A percentile compares a stretch with the other conserved stretches of the same genome.
Evolutionary conservation across 2,888 invertebrate genomes (phyloP).

Genomic region (Amaurobius ferox): DNA sequence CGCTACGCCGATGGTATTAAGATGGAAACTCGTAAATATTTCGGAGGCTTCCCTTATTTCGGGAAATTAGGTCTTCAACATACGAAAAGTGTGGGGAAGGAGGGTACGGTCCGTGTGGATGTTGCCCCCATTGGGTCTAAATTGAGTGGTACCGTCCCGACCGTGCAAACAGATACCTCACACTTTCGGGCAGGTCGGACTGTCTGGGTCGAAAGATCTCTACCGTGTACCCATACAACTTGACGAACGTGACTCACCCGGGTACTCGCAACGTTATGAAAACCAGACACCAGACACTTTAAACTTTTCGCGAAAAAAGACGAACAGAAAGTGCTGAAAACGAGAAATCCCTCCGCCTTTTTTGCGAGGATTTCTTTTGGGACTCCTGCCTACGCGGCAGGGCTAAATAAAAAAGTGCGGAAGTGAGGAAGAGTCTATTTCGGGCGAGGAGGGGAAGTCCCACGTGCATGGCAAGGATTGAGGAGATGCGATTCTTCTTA

Average conservation of each 20-base stretch:
- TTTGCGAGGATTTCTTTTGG: neutral
- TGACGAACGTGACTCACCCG: neutral
- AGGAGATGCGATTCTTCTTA: neutral
- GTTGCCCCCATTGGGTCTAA: too few species aligned
- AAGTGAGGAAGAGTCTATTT: conserved; percentile 47
- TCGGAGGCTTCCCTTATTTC: too few species aligned
- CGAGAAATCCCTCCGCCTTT: neutral
- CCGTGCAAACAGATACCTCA: too few species aligned
- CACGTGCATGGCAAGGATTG: conserved; percentile 4
- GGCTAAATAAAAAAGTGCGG: conserved; percentile 46
- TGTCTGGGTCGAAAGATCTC: too few species aligned
- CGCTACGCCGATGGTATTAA: too few species aligned
- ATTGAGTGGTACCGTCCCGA: too few species aligned
- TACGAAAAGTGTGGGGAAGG: too few species aligned
- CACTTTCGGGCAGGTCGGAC: too few species aligned
- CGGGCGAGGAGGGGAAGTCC: conserved; percentile 10
- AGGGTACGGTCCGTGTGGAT: too few species aligned
- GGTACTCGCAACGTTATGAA: conserved; percentile 19
- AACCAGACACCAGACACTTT: conserved; percentile 17
- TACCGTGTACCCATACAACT: too few species aligned
- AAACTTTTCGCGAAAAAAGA: neutral
- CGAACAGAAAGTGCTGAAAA: conserved; percentile 15
- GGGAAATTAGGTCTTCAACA: too few species aligned
- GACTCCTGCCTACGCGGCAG: conserved; percentile 27
- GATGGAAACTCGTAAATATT: too few species aligned